Evolutionary conservation across 1,140 invertebrate species (phyloP).

Genomic region (Drosophila ohnishii): DNA sequence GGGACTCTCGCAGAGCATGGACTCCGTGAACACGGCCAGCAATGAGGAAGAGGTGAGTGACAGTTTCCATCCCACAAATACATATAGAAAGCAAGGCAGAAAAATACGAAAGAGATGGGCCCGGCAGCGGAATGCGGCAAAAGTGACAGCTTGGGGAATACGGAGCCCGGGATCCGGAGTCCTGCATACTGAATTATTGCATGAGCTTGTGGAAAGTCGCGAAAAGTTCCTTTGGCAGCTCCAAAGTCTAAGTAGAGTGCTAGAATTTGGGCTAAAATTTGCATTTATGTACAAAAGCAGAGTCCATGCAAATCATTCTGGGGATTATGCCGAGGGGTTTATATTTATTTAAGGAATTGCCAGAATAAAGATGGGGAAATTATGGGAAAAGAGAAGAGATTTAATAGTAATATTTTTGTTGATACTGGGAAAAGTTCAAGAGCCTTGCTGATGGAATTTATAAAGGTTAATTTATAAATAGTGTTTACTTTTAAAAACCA

Average conservation of each 20-base stretch:
- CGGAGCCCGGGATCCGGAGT: conserved; percentile 7
- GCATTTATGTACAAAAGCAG: conserved; percentile 32
- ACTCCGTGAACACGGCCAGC: conserved; percentile 95
- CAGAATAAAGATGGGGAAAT: not conserved
- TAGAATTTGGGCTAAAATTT: conserved; percentile 46
- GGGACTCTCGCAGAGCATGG: conserved; percentile 91
- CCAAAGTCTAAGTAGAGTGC: conserved; percentile 30
- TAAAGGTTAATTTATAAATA: not conserved
- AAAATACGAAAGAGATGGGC: conserved; percentile 12
- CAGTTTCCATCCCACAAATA: conserved; percentile 16
- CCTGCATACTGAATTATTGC: conserved; percentile 41
- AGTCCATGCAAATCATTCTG: conserved; percentile 35
- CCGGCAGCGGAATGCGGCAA: conserved; percentile 43
- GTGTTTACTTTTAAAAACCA: not conserved
- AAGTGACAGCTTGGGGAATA: conserved; percentile 50
- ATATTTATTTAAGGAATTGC: conserved; percentile 7
- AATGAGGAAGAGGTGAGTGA: conserved; percentile 94
- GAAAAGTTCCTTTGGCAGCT: conserved; percentile 16
- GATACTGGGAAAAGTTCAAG: too few relatives aligned
- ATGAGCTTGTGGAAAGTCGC: conserved; percentile 12
- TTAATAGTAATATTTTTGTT: not conserved
- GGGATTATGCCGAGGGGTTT: conserved; percentile 14
- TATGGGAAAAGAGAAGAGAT: not conserved
- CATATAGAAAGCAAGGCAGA: conserved; percentile 1
- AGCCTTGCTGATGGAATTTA: too few relatives aligned